These are phyloP conservation scores for Gnathonemus longibarbis DNA, from an alignment of 2,113 vertebrate genomes.

Conservation along the genomic window DNA sequence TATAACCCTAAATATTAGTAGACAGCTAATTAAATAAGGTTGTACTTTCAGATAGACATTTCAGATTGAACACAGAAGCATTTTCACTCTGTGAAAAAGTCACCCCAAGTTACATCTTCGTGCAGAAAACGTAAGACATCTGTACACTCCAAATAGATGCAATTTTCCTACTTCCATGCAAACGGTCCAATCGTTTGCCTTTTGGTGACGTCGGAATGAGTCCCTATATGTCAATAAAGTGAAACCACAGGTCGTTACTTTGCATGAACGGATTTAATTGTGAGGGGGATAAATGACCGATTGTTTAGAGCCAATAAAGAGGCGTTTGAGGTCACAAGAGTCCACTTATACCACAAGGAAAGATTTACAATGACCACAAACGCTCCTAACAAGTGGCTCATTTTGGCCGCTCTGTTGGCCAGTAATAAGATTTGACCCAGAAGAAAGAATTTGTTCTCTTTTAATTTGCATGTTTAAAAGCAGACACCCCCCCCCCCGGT, in stretches of 20 bases:
- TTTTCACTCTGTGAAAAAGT: not conserved
- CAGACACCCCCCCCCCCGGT: not conserved
- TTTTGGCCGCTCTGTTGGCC: not conserved
- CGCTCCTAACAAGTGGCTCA: not conserved
- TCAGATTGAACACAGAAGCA: not conserved
- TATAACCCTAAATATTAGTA: not conserved
- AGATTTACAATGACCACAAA: not conserved
- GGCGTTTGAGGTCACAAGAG: not conserved
- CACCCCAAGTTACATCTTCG: not conserved
- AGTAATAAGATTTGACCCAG: not conserved
- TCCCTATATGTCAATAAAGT: not conserved
- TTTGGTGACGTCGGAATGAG: not conserved
- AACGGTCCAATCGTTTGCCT: not conserved
- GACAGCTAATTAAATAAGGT: not conserved
- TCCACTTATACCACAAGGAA: not conserved
- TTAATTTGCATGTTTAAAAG: not conserved
- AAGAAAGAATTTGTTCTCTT: conserved; percentile 4
- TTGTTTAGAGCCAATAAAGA: conserved; percentile 9
- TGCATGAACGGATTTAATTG: not conserved
- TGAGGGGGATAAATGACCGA: conserved; percentile 4
- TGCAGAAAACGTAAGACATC: not conserved
- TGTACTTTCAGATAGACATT: not conserved
- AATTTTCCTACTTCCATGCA: not conserved
- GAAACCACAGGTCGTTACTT: not conserved
- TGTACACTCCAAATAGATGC: not conserved